phyloP scores from a whole-genome alignment of 2,888 invertebrate genomes.

The Sturmia bella region DNA sequence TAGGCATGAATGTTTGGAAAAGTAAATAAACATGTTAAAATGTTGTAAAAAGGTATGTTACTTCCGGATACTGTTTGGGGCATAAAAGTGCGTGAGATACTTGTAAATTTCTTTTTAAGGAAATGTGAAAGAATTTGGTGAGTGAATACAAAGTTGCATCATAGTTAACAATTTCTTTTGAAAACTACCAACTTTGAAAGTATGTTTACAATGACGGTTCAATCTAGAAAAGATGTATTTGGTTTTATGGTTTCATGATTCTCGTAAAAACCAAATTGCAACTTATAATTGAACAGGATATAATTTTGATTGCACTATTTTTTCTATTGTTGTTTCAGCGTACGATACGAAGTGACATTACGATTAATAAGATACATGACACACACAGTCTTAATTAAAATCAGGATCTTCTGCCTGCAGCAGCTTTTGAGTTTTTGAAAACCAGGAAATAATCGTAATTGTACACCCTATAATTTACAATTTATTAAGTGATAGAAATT shows the following conservation, averaged over 20 bases:
- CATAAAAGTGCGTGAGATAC: constrained; percentile 65
- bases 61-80: constrained; percentile 63
- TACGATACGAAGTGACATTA: constrained; percentile 68
- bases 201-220: too few species aligned
- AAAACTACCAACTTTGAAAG: too few species aligned
- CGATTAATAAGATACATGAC: constrained; percentile 69
- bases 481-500: constrained; percentile 56
- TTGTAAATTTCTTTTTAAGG: constrained; percentile 9
- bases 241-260: too few species aligned
- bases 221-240: too few species aligned
- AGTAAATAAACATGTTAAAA: constrained; percentile 39
- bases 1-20: constrained; percentile 53
- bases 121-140: constrained; percentile 52
- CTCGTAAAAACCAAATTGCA: too few species aligned
- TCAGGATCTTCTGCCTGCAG: constrained; percentile 17
- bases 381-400: constrained; percentile 45
- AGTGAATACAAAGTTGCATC: constrained; percentile 18
- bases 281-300: too few species aligned
- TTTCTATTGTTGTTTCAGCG: too few species aligned
- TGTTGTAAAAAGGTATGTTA: constrained; percentile 51
- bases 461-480: constrained; percentile 43
- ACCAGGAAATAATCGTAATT: constrained; percentile 44
- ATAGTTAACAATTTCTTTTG: too few species aligned
- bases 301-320: too few species aligned
- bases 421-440: neutral